phyloP scores from a whole-genome alignment of 2,888 invertebrate species.

The Caenorhabditis auriculariae region DNA sequence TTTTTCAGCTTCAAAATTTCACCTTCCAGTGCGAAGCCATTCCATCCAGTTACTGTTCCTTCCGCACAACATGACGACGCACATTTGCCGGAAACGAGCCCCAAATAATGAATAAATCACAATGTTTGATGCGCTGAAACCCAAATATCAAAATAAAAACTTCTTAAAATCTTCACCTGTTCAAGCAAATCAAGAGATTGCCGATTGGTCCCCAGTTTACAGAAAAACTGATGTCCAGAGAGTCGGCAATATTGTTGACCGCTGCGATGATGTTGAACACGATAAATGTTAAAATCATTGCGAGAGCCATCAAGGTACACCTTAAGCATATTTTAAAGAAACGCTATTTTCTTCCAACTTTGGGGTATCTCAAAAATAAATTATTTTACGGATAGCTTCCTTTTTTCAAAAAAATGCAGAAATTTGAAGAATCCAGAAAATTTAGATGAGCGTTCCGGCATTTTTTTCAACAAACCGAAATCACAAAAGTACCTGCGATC shows the following conservation, averaged over 20 bases:
- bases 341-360: background rate
- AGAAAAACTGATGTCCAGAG: constrained; percentile 32
- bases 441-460: background rate
- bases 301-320: constrained; percentile 60
- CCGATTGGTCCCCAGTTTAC: constrained; percentile 39
- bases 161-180: constrained; percentile 42
- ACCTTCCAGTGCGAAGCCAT: constrained; percentile 43
- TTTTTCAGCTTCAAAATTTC: background rate
- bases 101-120: constrained; percentile 62
- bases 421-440: too few species aligned
- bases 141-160: background rate
- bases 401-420: too few species aligned
- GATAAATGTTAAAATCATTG: constrained; percentile 56
- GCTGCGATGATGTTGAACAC: constrained; percentile 48
- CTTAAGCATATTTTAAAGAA: constrained; percentile 12
- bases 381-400: too few species aligned
- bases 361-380: too few species aligned
- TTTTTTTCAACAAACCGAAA: background rate
- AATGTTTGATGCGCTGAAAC: constrained; percentile 59
- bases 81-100: constrained; percentile 55
- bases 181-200: constrained; percentile 58
- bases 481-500: constrained; percentile 37
- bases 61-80: constrained; percentile 52
- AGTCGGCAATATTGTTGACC: constrained; percentile 52
- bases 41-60: constrained; percentile 37